A percentile compares a stretch with the other conserved stretches of the same genome.
Evolutionary conservation across 2,888 invertebrate species (phyloP).

Genomic region (Malthinus seriepunctatus): DNA sequence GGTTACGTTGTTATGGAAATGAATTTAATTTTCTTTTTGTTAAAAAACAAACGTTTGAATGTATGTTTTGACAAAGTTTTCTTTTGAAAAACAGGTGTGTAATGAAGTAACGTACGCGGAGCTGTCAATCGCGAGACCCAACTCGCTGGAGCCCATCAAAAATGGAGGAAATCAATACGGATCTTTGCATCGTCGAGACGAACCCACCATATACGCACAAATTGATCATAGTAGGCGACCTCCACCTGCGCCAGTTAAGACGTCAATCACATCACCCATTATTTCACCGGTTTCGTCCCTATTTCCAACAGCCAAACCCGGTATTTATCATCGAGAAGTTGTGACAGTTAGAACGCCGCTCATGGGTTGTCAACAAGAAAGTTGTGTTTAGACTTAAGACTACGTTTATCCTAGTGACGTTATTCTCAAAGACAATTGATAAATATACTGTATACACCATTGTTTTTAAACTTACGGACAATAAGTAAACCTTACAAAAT

Average conservation of each 20-base stretch:
- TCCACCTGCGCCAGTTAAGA: slow-evolving; percentile 46
- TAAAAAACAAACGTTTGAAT: not conserved
- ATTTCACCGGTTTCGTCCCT: slow-evolving; percentile 54
- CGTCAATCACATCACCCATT: slow-evolving; percentile 54
- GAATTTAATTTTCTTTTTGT: not conserved
- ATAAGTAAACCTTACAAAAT: slow-evolving; percentile 18
- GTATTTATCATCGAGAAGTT: slow-evolving; percentile 64
- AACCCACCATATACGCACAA: slow-evolving; percentile 74
- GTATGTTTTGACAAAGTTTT: not conserved
- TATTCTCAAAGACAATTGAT: slow-evolving; percentile 19
- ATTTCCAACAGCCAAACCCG: slow-evolving; percentile 50
- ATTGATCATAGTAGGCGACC: slow-evolving; percentile 69
- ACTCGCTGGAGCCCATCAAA: slow-evolving; percentile 55
- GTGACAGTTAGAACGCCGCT: slow-evolving; percentile 73
- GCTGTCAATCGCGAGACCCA: slow-evolving; percentile 60
- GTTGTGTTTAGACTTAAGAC: slow-evolving; percentile 60
- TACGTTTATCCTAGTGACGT: slow-evolving; percentile 16
- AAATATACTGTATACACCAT: slow-evolving; percentile 20
- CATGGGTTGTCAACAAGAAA: slow-evolving; percentile 70
- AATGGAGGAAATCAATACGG: slow-evolving; percentile 51
- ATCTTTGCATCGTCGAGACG: slow-evolving; percentile 56
- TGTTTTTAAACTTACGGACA: slow-evolving; percentile 22
- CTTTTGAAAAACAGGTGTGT: slow-evolving; percentile 39
- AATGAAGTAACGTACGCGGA: slow-evolving; percentile 68
- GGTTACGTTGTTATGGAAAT: too few species aligned